Evolutionary conservation across 2,888 invertebrate genomes (phyloP), one percentile per base, ranked within the genome.

Genomic region (Cylloceria caligata): DNA sequence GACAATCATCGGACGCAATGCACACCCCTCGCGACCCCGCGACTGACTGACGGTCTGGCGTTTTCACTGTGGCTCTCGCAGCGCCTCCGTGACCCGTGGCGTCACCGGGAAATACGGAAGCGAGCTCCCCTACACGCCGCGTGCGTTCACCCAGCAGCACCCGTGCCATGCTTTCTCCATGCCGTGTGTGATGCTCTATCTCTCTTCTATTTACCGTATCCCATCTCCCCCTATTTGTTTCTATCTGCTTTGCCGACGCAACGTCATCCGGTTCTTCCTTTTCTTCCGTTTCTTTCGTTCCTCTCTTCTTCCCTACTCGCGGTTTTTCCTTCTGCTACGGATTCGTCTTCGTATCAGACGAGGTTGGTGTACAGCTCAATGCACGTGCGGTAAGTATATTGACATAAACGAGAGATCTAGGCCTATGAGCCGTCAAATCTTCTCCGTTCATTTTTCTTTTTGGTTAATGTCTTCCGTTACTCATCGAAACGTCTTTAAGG

Each of bases 61-160:
- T 82, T 82, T 82, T 79, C 79, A 67, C 67, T 67, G 86, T 87
- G 86, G 87, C 88, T 78, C 87, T 88, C 85, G 86, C 89, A 91
- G 92, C 92, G 92, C 92, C 91, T 89, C 91, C 89, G 84, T 91
- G 91, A 91, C 92, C 91, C 90, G 88, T 89, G 91, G 90, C 90
- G 91, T 91, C 92, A 91, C 87, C 88, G 87, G 67, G 73, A 88
- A 92, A 90, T 89, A 88, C 82, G 82, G 71, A 75, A 75, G 69
- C 78, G 81, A 78, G 79, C 67, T 71, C 65, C 55, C 62, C 55
- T 75, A 71, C 79, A 27, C 71, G 75, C 75, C 79, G 79, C 79
- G 75, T 75, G 81, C 74, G 69, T 82, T 71, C 78, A 71, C 65
- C 81, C 81, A 78, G 16, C 57, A 57, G 57, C 57, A 24, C 21